Conservation (phyloP, 1,140 invertebrate genomes). For the Brachionus sp. region DNA sequence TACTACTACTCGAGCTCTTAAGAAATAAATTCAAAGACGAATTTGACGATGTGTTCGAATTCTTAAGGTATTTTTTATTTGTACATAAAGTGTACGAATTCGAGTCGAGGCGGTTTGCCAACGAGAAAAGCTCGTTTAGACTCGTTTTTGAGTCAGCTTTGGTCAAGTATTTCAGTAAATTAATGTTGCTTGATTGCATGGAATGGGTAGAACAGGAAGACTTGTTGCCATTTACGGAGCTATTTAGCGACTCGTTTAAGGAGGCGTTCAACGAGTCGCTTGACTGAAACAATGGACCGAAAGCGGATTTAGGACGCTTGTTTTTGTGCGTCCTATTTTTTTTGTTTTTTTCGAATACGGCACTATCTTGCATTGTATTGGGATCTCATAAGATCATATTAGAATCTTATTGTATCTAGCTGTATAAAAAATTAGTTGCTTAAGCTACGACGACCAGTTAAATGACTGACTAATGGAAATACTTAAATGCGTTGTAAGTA, state of each 20-base stretch:
- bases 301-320: conserved; percentile 39
- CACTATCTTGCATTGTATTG: not conserved
- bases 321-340: not conserved
- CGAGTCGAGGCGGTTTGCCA: conserved; percentile 2
- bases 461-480: not conserved
- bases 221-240: not conserved
- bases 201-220: not conserved
- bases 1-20: not conserved
- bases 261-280: not conserved
- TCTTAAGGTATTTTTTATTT: conserved; percentile 7
- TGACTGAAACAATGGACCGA: conserved; percentile 19
- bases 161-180: not conserved
- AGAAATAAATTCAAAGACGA: not conserved
- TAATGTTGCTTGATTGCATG: not conserved
- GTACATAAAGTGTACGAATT: conserved; percentile 14
- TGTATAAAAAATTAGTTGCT: conserved; percentile 3
- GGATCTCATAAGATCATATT: not conserved
- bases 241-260: not conserved
- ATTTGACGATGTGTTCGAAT: not conserved
- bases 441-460: not conserved
- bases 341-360: conserved; percentile 6
- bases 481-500: not conserved
- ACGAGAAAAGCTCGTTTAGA: conserved; percentile 1
- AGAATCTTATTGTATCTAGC: not conserved
- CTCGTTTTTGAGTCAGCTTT: conserved; percentile 14